A percentile compares a stretch with the other conserved stretches of the same genome.
phyloP scores from a whole-genome alignment of 2,888 invertebrate genomes.

The Candidula unifasciata region DNA sequence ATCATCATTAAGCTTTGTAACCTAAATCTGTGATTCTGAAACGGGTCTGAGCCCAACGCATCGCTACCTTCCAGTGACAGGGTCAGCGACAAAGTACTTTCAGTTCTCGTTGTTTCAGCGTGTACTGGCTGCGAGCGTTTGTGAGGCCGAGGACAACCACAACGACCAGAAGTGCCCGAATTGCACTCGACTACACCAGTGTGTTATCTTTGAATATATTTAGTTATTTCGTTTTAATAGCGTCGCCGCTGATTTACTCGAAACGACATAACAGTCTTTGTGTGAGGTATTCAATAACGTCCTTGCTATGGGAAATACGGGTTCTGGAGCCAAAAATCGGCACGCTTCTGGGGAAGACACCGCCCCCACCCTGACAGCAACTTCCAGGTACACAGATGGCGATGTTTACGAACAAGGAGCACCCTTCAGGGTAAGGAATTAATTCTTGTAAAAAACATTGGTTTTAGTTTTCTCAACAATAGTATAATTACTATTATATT shows the following conservation, averaged over 20 bases:
- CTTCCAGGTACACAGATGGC: constrained; percentile 56
- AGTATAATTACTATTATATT: neutral
- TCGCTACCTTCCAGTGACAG: too few species aligned
- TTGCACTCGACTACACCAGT: too few species aligned
- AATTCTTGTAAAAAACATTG: neutral
- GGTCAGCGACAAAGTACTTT: constrained; percentile 22
- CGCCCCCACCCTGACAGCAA: constrained; percentile 63
- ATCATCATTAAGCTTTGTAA: neutral
- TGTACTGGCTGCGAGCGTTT: constrained; percentile 8
- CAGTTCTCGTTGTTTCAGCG: constrained; percentile 1
- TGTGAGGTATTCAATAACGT: neutral
- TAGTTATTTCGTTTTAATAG: neutral
- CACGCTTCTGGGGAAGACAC: constrained; percentile 71
- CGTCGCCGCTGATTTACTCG: neutral
- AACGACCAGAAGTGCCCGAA: too few species aligned
- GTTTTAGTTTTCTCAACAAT: neutral
- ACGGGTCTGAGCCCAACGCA: neutral
- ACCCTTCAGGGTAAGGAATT: constrained; percentile 39
- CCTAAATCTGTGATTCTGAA: neutral
- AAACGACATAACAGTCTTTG: neutral
- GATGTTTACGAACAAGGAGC: constrained; percentile 48
- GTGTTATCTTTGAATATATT: too few species aligned
- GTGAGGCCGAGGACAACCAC: neutral
- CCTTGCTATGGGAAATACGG: constrained; percentile 55
- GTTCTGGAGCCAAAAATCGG: constrained; percentile 58